phyloP scores from a whole-genome alignment of 2,888 invertebrate species.

The Noctua pronuba region DNA sequence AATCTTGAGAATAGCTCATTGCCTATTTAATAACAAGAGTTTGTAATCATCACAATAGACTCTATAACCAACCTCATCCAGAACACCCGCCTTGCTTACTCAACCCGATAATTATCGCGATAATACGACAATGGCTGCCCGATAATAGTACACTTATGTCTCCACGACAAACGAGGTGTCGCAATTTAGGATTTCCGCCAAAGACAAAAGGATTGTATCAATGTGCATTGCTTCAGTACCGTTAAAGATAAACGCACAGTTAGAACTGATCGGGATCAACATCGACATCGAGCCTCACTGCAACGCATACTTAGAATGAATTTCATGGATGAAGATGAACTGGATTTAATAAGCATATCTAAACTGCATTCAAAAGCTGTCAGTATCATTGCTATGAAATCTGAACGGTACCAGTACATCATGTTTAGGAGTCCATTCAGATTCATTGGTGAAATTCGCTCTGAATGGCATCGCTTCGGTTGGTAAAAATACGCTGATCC shows the following conservation, averaged over 20 bases:
- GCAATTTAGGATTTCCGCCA: constrained; percentile 42
- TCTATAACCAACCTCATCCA: neutral
- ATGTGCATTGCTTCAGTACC: constrained; percentile 21
- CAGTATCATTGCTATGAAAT: too few relatives aligned
- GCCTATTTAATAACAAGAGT: neutral
- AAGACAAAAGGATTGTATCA: constrained; percentile 44
- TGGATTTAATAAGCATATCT: too few relatives aligned
- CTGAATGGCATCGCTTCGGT: too few relatives aligned
- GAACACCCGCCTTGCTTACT: neutral
- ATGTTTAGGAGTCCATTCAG: too few relatives aligned
- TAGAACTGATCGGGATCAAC: neutral
- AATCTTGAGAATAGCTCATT: neutral
- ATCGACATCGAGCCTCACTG: too few relatives aligned
- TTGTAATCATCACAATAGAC: neutral
- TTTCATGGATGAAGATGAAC: too few relatives aligned
- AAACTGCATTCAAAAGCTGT: neutral
- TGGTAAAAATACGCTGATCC: neutral
- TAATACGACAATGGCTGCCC: constrained; percentile 28
- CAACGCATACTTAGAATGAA: too few relatives aligned
- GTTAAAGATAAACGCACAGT: neutral
- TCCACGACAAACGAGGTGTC: constrained; percentile 20
- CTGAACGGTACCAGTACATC: too few relatives aligned
- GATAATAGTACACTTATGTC: constrained; percentile 36
- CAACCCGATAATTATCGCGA: constrained; percentile 34
- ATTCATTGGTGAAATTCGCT: too few relatives aligned